Evolutionary conservation across 2,888 invertebrate species (phyloP), one percentile per base, ranked within the genome.

Genomic region (Zaprionus bogoriensis): DNA sequence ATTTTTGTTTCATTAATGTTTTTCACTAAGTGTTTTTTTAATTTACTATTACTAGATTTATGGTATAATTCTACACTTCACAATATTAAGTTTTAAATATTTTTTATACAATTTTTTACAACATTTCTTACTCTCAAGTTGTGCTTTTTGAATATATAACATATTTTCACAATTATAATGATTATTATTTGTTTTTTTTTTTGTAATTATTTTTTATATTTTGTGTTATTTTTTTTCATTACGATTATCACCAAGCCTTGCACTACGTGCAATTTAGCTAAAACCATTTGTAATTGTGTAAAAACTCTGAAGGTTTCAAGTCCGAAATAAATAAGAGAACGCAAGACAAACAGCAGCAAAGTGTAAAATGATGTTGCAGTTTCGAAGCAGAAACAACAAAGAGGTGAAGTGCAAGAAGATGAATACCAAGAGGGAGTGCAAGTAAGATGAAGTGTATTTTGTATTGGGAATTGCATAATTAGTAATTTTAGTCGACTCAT

Each of bases 301-400:
- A 71, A 66, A 65, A 42, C 47, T 57, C 47, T 48, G 57, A 77
- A 67, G 69, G 80, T 63, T 77, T 55, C 44, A 41, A 36, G 38
- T 45, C 41, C 28, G 20, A 62, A 57, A 45, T 28, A 27, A 38
- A 54, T 20, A 39, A 45, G 42, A 51, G 53, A 68, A 48, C 55
- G 64, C 39, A 45, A 48, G 36, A 32, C 30, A 10, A 28, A 22
- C 22, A 30, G 14, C 7, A 32, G 23, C 60, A 50, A 65, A 20
- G 14, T 30, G 46, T 25, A 30, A 59, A 78, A 75, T 77, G 73
- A 77, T 73, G 59, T 64, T 65, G 81, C 77, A 80, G 17, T 50
- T 80, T 79, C 68, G 36, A 30, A 27, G 32, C 6, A 32, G 5
- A 30, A 28, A 9, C n/a, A 23, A 50, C 3, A 7, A 48, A 12